Evolutionary conservation across 2,113 vertebrate species (phyloP).

Genomic region (Taurulus bubalis): DNA sequence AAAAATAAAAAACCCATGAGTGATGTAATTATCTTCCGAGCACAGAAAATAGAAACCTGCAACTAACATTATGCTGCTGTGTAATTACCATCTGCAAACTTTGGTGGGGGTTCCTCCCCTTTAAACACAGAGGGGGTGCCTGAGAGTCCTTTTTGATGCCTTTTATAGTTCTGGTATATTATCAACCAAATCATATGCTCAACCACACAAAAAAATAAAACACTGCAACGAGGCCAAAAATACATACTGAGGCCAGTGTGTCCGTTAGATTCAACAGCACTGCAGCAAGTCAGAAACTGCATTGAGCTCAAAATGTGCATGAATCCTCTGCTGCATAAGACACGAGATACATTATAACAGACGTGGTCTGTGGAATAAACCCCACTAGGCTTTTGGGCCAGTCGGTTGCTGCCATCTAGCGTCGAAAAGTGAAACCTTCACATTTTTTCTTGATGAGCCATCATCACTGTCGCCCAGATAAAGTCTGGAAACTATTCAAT

Average conservation of each 20-base stretch:
- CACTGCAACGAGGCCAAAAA: slow-evolving; percentile 2
- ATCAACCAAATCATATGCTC: slow-evolving; percentile 2
- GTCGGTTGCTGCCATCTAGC: slow-evolving; percentile 71
- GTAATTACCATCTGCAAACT: slow-evolving; percentile 61
- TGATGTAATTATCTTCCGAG: slow-evolving; percentile 48
- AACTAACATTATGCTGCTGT: slow-evolving; percentile 42
- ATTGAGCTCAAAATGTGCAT: neutral
- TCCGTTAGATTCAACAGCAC: neutral
- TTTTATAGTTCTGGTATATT: slow-evolving; percentile 20
- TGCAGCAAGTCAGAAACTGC: neutral
- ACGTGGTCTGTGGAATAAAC: neutral
- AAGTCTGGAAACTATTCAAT: neutral
- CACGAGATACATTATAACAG: slow-evolving; percentile 5
- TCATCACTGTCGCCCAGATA: neutral
- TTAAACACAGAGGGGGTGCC: slow-evolving; percentile 46
- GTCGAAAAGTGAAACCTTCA: neutral
- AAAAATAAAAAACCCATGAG: slow-evolving; percentile 40
- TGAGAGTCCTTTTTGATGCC: slow-evolving; percentile 28
- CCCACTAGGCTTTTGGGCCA: neutral
- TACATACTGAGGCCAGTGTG: neutral
- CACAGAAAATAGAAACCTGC: slow-evolving; percentile 55
- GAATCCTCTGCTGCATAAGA: slow-evolving; percentile 23
- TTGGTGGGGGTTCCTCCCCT: slow-evolving; percentile 40
- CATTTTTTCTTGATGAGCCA: neutral
- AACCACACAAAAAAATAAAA: neutral